Percentiles rank a stretch among this genome's conserved stretches.
phyloP scores from a whole-genome alignment of 2,797 vertebrate genomes.

The Apogon talboti region DNA sequence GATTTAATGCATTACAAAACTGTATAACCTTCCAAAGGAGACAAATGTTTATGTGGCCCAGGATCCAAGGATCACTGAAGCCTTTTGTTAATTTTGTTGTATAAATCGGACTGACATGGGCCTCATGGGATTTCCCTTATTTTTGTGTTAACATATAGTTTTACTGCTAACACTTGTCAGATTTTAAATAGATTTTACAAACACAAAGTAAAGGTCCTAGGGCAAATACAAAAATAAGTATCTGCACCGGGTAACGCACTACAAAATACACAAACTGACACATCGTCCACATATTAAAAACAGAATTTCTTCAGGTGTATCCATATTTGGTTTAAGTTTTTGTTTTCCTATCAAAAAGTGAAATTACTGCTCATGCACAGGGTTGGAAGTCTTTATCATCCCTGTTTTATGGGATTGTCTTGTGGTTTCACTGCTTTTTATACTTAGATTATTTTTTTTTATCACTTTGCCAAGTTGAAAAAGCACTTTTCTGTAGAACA shows the following conservation, averaged over 20 bases:
- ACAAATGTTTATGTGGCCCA: background rate
- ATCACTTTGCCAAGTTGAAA: conserved; percentile 37
- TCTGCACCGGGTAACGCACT: background rate
- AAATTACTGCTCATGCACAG: conserved; percentile 11
- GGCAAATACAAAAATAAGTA: no score
- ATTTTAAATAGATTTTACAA: background rate
- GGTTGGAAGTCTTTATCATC: conserved; percentile 43
- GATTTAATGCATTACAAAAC: background rate
- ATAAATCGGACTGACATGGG: background rate
- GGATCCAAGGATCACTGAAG: no score
- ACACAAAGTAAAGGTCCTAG: background rate
- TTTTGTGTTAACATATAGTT: background rate
- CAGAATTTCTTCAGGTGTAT: background rate
- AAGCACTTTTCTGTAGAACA: conserved; percentile 34
- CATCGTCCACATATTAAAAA: background rate
- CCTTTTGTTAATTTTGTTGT: background rate
- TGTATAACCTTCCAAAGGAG: background rate
- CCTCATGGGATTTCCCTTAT: background rate
- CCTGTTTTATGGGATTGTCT: conserved; percentile 20
- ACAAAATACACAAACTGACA: background rate
- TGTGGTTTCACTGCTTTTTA: conserved; percentile 42
- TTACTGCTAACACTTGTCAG: background rate
- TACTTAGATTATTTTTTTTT: conserved; percentile 31
- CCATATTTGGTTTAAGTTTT: conserved; percentile 4
- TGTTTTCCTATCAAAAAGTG: conserved; percentile 6